Percentiles rank a stretch among this genome's conserved stretches.
Conservation (phyloP, 1,140 invertebrate genomes). For the Hyles euphorbiae region DNA sequence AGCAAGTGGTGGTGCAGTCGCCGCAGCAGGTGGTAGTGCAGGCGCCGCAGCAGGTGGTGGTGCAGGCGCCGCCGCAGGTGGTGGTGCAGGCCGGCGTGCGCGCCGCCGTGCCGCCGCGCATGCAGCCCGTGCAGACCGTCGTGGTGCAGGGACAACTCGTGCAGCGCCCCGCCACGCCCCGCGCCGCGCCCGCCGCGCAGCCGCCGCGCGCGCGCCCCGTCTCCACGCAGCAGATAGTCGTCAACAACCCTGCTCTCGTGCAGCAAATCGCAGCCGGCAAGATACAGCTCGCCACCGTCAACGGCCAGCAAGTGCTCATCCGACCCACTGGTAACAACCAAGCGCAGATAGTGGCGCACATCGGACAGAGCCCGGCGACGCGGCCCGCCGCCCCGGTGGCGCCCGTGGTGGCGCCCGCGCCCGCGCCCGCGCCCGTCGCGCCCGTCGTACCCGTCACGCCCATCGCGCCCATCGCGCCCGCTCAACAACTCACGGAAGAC, state of each 20-base stretch:
- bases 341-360: conserved; percentile 81
- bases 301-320: conserved; percentile 88
- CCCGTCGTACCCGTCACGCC: conserved; percentile 18
- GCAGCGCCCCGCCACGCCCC: conserved; percentile 29
- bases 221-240: conserved; percentile 80
- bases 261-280: conserved; percentile 87
- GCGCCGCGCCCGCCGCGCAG: conserved; percentile 17
- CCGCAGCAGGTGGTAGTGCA: conserved; percentile 38
- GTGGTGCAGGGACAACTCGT: conserved; percentile 56
- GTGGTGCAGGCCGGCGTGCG: conserved; percentile 54
- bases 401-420: conserved; percentile 33
- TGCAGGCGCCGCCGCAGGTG: conserved; percentile 52
- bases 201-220: conserved; percentile 39
- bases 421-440: conserved; percentile 28
- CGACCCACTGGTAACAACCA: conserved; percentile 83
- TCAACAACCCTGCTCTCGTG: conserved; percentile 83
- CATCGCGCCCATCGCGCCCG: conserved; percentile 22
- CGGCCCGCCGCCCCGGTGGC: conserved; percentile 29
- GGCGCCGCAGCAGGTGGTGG: conserved; percentile 47
- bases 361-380: conserved; percentile 51
- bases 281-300: conserved; percentile 87
- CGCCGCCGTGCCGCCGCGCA: conserved; percentile 27
- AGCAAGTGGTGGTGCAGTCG: conserved; percentile 38
- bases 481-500: conserved; percentile 59
- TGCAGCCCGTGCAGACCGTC: conserved; percentile 48